Evolutionary conservation across 2,113 vertebrate genomes (phyloP), one percentile per base, ranked within the genome.

Genomic region (Podocnemis expansa): DNA sequence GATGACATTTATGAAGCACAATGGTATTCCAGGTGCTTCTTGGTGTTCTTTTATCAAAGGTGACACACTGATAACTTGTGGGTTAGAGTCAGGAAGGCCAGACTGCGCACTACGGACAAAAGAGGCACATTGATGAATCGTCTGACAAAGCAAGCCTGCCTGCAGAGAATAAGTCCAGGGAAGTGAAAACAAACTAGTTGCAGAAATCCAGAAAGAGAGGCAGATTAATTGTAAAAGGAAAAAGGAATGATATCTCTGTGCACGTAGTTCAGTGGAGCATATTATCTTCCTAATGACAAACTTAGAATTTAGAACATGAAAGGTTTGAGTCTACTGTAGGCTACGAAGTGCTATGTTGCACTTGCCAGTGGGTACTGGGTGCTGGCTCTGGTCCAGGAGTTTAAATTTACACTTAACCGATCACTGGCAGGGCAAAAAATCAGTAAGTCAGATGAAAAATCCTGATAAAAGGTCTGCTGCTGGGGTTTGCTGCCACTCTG

Each of bases 1-100:
- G 34, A 38, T 97, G 94, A 94, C 87, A 94, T 92, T 94, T 96
- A 86, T 88, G 81, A 78, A 93, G 58, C 82, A 90, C 54, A 87
- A 78, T 13, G 4, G 76, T 80, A 78, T 55, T 85, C 25, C 41
- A 89, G 90, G 55, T 88, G 17, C 49, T 96, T 96, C 70, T 78
- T 63, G 27, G 55, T 83, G 63, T 91, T 81, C 25, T 80, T 95
- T 92, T 88, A 79, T 93, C 79, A 91, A 93, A 96, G 81, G 47
- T 92, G 70, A 94, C 60, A 47, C 0, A 0, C 21, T 31, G 6
- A 34, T 89, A 91, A 93, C 47, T 19, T 86, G 47, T 38, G 56
- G 91, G 43, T 51, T 63, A 89, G 55, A 51, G 52, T 60, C 85
- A 93, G 84, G 41, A 78, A 27, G 38, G 5, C 13, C 52, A 41